Evolutionary conservation across 2,113 vertebrate genomes (phyloP).

Genomic region (Erythrocercus mccallii): DNA sequence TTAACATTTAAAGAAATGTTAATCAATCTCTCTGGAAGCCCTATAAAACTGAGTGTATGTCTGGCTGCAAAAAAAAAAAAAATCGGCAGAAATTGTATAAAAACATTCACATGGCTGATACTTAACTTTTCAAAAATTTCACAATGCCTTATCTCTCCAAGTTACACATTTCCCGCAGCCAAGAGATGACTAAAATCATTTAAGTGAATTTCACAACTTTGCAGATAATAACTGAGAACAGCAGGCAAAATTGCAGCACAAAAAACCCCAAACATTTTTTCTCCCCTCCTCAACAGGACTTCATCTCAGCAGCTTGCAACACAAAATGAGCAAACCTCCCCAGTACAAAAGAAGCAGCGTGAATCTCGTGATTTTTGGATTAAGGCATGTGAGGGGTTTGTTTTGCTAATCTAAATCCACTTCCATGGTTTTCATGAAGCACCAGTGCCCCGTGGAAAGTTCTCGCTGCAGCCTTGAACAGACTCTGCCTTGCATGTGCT

Average conservation of each 20-base stretch:
- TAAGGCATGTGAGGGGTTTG: neutral
- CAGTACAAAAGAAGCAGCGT: neutral
- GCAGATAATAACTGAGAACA: constrained; percentile 11
- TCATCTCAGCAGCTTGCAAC: neutral
- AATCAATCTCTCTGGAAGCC: neutral
- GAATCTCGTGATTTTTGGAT: neutral
- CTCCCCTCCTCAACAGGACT: neutral
- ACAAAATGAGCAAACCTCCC: neutral
- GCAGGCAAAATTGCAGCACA: neutral
- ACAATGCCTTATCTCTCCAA: neutral
- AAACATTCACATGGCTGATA: neutral
- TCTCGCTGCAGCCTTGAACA: rapidly evolving
- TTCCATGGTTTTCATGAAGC: neutral
- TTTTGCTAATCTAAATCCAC: neutral
- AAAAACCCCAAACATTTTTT: neutral
- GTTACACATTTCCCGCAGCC: neutral
- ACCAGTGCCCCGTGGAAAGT: rapidly evolving
- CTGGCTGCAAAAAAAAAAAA: neutral
- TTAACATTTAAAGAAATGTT: neutral
- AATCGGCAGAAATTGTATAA: neutral
- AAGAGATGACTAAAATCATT: constrained; percentile 31
- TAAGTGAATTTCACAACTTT: constrained; percentile 16
- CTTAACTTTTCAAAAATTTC: neutral
- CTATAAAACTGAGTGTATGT: neutral
- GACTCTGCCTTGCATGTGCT: neutral